phyloP scores from a whole-genome alignment of 2,113 vertebrate species.

The Tonatia bakeri region DNA sequence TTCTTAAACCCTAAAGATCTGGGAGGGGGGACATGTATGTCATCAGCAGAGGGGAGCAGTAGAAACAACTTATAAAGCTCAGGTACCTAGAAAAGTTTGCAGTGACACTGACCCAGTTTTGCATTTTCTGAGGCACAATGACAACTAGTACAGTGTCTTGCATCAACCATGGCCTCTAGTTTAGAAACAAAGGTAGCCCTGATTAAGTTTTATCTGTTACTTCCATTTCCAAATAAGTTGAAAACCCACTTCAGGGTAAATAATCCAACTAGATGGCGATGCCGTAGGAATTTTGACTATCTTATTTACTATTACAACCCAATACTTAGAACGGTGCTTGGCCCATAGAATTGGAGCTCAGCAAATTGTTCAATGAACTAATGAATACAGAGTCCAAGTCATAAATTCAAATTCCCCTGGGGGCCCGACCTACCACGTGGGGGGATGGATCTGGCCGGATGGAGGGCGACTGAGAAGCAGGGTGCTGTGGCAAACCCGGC shows the following conservation, averaged over 20 bases:
- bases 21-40: background rate
- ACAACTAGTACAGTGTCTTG: background rate
- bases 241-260: background rate
- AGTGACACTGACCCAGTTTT: background rate
- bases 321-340: background rate
- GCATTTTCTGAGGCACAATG: background rate
- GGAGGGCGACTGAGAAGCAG: background rate
- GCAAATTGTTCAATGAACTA: background rate
- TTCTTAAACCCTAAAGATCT: background rate
- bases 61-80: background rate
- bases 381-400: background rate
- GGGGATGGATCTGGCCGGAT: background rate
- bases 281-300: background rate
- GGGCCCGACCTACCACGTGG: background rate
- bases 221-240: background rate
- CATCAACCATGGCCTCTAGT: background rate
- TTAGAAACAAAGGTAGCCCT: background rate
- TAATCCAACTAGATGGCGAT: background rate
- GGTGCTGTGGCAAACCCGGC: background rate
- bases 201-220: background rate
- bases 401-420: background rate
- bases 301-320: background rate
- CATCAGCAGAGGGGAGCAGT: background rate
- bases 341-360: background rate
- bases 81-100: background rate